Evolutionary conservation across 2,888 invertebrate species (phyloP), one percentile per base, ranked within the genome.

Genomic region (Trachelus tabidus): DNA sequence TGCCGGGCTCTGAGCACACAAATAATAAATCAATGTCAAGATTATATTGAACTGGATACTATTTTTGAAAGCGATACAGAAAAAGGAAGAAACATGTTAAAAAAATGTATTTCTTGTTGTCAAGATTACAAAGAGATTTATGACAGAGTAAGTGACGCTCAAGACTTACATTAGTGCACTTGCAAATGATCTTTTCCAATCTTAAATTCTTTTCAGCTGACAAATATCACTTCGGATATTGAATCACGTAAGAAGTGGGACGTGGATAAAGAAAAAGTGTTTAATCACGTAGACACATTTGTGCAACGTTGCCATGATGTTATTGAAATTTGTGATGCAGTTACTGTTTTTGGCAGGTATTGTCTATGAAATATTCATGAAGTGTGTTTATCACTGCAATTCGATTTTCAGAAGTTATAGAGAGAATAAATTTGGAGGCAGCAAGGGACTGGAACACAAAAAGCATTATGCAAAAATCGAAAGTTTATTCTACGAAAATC

Each of bases 211-310:
- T 77, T 83, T 33, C 77, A 88, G 87, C 81, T 85, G 23, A 78
- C 82, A 31, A 76, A 79, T 35, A 78, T 81, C 73, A 79, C 76
- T 75, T 68, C 31, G 4, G 71, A 79, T 23, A 56, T 35, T 9
- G 37, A 35, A 33, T 77, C 77, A 11, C 77, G 90, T 80, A 81
- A 89, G 82, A 90, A 91, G 3, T 94, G 94, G 93, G 88, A 91
- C 11, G 83, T 93, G n/a, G 92, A 93, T 79, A 90, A 92, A 83
- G 91, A 91, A 73, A 90, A 91, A 68, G 92, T 94, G 75, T 94
- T 94, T 85, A 92, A 93, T 81, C 92, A 93, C 83, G 90, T 94
- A 15, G 92, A 93, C 81, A 93, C 93, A 23, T 94, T 94, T 83
- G 89, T 93, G 33, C 93, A 93, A 84, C 89, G 94, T 80, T 93